A percentile compares a stretch with the other conserved stretches of the same genome.
These are phyloP conservation scores for Zeus faber DNA, from an alignment of 2,113 vertebrate species.

Conservation along the genomic window DNA sequence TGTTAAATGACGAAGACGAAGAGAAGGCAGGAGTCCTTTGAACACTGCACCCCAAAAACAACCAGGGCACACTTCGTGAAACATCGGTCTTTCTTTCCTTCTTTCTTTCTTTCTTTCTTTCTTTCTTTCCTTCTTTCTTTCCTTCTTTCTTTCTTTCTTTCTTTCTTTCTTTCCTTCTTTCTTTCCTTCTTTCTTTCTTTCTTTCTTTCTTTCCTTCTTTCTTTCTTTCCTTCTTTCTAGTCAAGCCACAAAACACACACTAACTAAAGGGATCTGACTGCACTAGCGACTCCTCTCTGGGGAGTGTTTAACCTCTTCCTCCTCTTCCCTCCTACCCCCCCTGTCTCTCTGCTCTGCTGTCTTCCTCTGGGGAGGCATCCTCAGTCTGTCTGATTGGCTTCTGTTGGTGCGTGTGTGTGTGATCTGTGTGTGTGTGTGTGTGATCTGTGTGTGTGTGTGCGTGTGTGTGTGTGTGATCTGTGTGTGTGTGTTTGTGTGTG, in stretches of 20 bases:
- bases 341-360: constrained; percentile 49
- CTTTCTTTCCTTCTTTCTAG: too few relatives aligned
- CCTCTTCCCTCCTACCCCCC: constrained; percentile 42
- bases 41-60: background rate
- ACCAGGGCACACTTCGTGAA: constrained; percentile 13
- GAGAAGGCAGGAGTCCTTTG: background rate
- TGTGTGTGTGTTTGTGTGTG: constrained; percentile 43
- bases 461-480: constrained; percentile 11
- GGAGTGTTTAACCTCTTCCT: constrained; percentile 62
- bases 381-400: constrained; percentile 64
- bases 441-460: background rate
- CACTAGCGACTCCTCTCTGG: constrained; percentile 37
- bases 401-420: constrained; percentile 60
- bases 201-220: background rate
- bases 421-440: constrained; percentile 37
- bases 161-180: background rate
- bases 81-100: background rate
- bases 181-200: background rate
- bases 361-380: constrained; percentile 50
- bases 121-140: background rate
- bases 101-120: background rate
- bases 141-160: background rate
- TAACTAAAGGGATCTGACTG: constrained; percentile 36
- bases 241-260: constrained; percentile 43
- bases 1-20: too few relatives aligned